These are phyloP conservation scores for Netelia fuscicornis DNA, from an alignment of 2,888 invertebrate species.

Conservation along the genomic window DNA sequence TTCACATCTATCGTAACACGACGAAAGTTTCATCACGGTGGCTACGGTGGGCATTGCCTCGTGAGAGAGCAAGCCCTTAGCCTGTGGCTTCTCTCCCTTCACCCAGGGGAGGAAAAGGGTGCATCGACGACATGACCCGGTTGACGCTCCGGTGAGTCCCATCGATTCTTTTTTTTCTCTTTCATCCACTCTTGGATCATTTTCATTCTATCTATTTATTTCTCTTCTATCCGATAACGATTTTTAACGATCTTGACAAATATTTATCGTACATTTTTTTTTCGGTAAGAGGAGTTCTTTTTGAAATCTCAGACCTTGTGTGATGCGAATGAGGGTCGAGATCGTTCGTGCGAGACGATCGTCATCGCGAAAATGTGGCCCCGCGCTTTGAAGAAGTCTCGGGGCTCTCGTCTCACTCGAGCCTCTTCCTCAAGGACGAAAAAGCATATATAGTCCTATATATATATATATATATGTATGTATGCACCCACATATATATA, in stretches of 20 bases:
- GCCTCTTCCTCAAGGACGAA: conserved; percentile 26
- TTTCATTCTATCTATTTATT: neutral
- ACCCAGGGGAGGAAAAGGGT: conserved; percentile 71
- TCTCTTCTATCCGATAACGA: no score
- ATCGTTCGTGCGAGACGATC: neutral
- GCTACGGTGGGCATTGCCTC: conserved; percentile 51
- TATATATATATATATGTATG: neutral
- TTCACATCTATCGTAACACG: conserved; percentile 1
- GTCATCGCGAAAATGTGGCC: conserved; percentile 17
- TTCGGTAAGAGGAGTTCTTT: neutral
- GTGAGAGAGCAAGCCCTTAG: conserved; percentile 54
- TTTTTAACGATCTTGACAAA: neutral
- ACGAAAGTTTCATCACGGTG: conserved; percentile 38
- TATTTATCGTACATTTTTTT: conserved; percentile 15
- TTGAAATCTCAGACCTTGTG: conserved; percentile 16
- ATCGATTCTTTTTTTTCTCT: conserved; percentile 19
- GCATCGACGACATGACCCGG: conserved; percentile 82
- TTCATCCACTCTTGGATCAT: neutral
- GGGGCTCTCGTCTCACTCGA: neutral
- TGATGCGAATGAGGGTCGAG: neutral
- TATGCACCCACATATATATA: neutral
- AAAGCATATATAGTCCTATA: neutral
- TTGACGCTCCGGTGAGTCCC: conserved; percentile 82
- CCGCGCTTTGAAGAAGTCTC: neutral
- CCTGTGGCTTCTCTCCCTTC: conserved; percentile 64